Base-by-base conservation (phyloP, 2,113 vertebrate species). In the Coryphaenoides rupestris region DNA sequence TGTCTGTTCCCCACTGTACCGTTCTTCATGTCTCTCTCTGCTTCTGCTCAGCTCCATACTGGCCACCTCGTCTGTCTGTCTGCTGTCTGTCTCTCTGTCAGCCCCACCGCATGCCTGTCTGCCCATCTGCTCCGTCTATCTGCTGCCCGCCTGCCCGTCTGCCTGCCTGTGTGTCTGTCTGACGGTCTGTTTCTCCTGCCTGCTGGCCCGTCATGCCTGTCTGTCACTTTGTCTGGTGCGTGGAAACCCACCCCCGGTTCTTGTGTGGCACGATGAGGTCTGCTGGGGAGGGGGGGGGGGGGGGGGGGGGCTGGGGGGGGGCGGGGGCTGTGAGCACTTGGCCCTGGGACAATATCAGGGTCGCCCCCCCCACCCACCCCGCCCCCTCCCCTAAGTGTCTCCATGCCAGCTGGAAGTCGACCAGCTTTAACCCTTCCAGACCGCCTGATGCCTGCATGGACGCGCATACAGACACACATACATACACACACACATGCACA, bases 361-460 rank as follows among this genome's bases (percentile, higher is more conserved):
- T 77, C 72, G 55, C 78, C 79, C 75, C 76, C 66, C n/a, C n/a
- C n/a, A n/a, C n/a, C n/a, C n/a, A n/a, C n/a, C n/a, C n/a, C n/a
- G n/a, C n/a, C n/a, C n/a, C n/a, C n/a, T n/a, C n/a, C n/a, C n/a
- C 64, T 75, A 50, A 4, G 53, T 52, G 75, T 73, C 58, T 73
- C 62, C 70, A 53, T 64, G 75, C 80, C 81, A 86, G 80, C 77
- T 75, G 73, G 78, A 60, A 1, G 22, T 75, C 75, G n/a, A 22
- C 64, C 68, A 52, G 26, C 52, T 70, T 84, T 77, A 83, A 81
- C 82, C 63, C 73, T 75, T 83, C 59, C 47, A 62, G 60, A 73
- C 58, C 21, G 50, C 50, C 56, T 60, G 71, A 54, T 68, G n/a
- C 60, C 17, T 16, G 12, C 21, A 19, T 47, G 19, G 4, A 12